A percentile compares a stretch with the other conserved stretches of the same genome.
These are phyloP conservation scores for Hestina assimilis DNA, from an alignment of 1,140 invertebrate genomes.

Conservation along the genomic window DNA sequence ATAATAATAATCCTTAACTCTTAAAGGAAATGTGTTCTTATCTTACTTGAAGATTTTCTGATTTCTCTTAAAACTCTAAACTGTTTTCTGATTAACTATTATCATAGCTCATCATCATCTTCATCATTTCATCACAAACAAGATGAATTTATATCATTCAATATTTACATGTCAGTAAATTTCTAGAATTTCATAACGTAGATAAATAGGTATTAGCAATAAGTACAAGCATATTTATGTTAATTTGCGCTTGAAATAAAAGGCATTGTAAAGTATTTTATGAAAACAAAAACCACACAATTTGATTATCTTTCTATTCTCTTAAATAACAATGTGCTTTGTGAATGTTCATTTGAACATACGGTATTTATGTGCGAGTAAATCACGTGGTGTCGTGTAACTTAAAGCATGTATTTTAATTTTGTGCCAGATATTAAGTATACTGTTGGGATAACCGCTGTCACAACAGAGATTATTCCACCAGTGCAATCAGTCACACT, in stretches of 20 bases:
- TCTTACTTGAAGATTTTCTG: too few relatives aligned
- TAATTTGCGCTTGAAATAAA: slow-evolving; percentile 4
- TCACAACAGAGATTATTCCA: too few relatives aligned
- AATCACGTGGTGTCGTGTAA: slow-evolving; percentile 3
- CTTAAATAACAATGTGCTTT: slow-evolving; percentile 54
- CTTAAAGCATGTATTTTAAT: background rate
- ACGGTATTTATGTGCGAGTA: slow-evolving; percentile 22
- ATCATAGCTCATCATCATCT: too few relatives aligned
- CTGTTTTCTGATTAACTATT: too few relatives aligned
- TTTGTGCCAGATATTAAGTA: background rate
- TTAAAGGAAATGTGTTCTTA: too few relatives aligned
- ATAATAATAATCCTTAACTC: too few relatives aligned
- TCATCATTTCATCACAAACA: too few relatives aligned
- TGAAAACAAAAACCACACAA: slow-evolving; percentile 32
- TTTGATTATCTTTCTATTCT: slow-evolving; percentile 54
- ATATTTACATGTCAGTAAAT: too few relatives aligned
- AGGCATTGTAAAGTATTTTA: slow-evolving; percentile 17
- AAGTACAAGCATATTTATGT: background rate
- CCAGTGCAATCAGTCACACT: too few relatives aligned
- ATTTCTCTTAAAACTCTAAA: too few relatives aligned
- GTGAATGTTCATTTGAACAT: slow-evolving; percentile 31
- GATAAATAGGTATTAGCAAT: background rate
- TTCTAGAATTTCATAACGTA: background rate
- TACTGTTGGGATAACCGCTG: too few relatives aligned
- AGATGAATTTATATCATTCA: too few relatives aligned